These are phyloP conservation scores for Xestia rhomboidea DNA, from an alignment of 2,888 invertebrate species.

Conservation along the genomic window DNA sequence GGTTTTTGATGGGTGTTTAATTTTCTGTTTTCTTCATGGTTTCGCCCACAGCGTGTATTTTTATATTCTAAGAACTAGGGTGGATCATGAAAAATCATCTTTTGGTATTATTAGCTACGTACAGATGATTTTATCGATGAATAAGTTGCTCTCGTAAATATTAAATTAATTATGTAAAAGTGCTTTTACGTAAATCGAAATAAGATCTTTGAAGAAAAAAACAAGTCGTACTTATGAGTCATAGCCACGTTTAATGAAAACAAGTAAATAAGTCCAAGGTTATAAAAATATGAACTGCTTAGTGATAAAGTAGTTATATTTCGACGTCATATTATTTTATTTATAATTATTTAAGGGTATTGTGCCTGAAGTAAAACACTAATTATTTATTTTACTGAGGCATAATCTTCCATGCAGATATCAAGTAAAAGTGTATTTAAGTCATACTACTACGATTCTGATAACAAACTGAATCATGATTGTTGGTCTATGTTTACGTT, in stretches of 20 bases:
- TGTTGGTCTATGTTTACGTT: not conserved
- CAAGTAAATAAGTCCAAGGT: slow-evolving; percentile 23
- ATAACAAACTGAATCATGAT: not conserved
- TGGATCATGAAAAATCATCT: not conserved
- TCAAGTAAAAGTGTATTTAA: not conserved
- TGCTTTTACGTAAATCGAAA: not conserved
- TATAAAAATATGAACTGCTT: slow-evolving; percentile 11
- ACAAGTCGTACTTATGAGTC: not conserved
- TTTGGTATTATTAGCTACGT: not conserved
- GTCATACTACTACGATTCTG: not conserved
- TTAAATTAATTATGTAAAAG: not conserved
- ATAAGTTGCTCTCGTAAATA: not conserved
- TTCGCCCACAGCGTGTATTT: not conserved
- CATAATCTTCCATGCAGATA: not conserved
- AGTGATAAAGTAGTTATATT: not conserved
- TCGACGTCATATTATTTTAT: not conserved
- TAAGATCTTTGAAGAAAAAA: not conserved
- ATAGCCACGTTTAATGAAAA: not conserved
- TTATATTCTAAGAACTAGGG: not conserved
- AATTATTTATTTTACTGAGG: not conserved
- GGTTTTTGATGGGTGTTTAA: slow-evolving; percentile 7
- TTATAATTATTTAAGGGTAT: too few species aligned
- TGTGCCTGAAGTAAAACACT: not conserved
- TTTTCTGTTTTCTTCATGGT: not conserved
- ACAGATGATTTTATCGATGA: not conserved